These are phyloP conservation scores for Neria commutata DNA, from an alignment of 2,888 invertebrate genomes.

Conservation along the genomic window DNA sequence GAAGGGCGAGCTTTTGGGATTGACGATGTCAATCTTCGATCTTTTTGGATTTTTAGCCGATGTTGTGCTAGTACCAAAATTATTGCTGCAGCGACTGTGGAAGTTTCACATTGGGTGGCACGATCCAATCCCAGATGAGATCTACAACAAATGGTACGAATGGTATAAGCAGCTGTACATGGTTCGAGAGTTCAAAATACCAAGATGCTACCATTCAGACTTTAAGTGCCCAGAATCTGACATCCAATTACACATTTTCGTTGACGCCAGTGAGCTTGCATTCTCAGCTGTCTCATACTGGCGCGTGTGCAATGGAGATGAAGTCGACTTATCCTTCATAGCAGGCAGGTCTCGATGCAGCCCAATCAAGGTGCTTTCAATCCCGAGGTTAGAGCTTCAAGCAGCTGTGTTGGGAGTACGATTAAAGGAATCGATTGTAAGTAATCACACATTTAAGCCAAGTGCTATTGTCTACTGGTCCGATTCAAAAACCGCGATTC, in stretches of 20 bases:
- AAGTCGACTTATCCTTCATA: not conserved
- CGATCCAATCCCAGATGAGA: not conserved
- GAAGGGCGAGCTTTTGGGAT: slow-evolving; percentile 21
- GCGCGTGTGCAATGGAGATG: not conserved
- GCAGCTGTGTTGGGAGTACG: not conserved
- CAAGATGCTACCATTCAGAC: not conserved
- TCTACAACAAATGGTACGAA: not conserved
- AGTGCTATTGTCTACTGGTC: not conserved
- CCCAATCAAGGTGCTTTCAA: not conserved
- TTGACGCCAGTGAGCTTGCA: no score
- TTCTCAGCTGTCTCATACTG: slow-evolving; percentile 27
- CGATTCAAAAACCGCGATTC: not conserved
- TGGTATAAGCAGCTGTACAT: not conserved
- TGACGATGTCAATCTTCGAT: no score
- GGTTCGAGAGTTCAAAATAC: not conserved
- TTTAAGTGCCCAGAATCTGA: not conserved
- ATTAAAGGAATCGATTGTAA: not conserved
- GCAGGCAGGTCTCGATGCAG: not conserved
- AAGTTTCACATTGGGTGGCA: not conserved
- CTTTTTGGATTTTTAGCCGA: no score
- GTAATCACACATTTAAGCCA: not conserved
- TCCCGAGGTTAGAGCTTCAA: not conserved
- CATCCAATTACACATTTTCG: not conserved
- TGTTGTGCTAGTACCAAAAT: slow-evolving; percentile 20
- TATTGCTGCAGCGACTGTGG: no score